A percentile compares a stretch with the other conserved stretches of the same genome.
Evolutionary conservation across 2,113 vertebrate species (phyloP).

Genomic region (Prionailurus bengalensis): DNA sequence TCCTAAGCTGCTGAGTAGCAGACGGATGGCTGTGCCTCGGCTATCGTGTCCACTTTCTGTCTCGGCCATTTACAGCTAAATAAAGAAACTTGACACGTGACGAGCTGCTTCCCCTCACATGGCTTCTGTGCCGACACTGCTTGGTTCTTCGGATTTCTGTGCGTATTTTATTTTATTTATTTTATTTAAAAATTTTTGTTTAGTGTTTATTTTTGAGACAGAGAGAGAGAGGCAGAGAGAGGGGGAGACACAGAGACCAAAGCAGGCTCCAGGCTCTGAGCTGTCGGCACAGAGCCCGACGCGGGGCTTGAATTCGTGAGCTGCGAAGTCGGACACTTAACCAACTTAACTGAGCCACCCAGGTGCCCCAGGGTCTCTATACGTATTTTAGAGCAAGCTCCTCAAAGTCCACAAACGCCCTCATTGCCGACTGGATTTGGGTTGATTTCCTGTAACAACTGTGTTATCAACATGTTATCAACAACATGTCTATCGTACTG

Average conservation of each 20-base stretch:
- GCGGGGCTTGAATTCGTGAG: too few species aligned
- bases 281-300: too few species aligned
- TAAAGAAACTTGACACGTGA: not conserved
- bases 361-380: not conserved
- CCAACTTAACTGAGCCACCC: too few species aligned
- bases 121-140: not conserved
- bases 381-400: not conserved
- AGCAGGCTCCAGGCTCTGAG: too few species aligned
- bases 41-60: not conserved
- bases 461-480: not conserved
- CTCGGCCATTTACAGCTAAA: not conserved
- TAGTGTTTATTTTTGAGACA: too few species aligned
- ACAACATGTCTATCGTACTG: too few species aligned
- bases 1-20: not conserved
- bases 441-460: not conserved
- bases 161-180: not conserved
- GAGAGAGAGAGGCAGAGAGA: too few species aligned
- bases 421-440: not conserved
- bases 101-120: too few species aligned
- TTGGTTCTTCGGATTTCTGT: not conserved
- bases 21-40: not conserved
- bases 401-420: not conserved
- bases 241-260: too few species aligned
- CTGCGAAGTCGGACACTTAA: too few species aligned
- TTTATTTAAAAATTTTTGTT: too few species aligned